Conservation (phyloP, 2,888 invertebrate species). For the Gerris lacustris region DNA sequence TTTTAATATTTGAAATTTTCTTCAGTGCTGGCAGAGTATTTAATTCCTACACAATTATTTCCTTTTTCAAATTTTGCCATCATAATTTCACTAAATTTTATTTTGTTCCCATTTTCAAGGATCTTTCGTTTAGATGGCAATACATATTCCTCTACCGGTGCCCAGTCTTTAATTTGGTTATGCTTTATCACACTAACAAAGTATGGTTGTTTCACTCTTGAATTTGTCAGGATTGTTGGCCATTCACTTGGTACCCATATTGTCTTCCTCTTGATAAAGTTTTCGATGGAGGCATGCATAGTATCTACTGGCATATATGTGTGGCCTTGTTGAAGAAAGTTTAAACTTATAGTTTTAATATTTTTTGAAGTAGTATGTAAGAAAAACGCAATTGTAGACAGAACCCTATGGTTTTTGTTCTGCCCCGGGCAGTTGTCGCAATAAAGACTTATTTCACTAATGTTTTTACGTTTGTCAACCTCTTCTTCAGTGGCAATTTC, state of each 20-base stretch:
- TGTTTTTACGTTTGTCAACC: slow-evolving; percentile 29
- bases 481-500: slow-evolving; percentile 30
- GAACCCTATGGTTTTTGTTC: slow-evolving; percentile 27
- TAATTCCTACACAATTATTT: no score
- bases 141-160: no score
- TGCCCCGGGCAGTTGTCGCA: slow-evolving; percentile 28
- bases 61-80: no score
- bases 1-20: no score
- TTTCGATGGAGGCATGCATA: slow-evolving; percentile 25
- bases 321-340: slow-evolving; percentile 32
- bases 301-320: slow-evolving; percentile 33
- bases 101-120: no score
- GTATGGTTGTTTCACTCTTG: no score
- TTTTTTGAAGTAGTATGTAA: slow-evolving; percentile 24
- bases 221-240: slow-evolving; percentile 24
- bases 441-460: slow-evolving; percentile 26
- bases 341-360: slow-evolving; percentile 30
- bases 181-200: no score
- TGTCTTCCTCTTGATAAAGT: slow-evolving; percentile 18
- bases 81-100: no score
- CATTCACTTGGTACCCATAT: slow-evolving; percentile 28
- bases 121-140: no score
- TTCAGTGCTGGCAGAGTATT: no score
- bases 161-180: no score
- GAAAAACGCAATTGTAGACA: slow-evolving; percentile 15